Percentiles rank a stretch among this genome's conserved stretches.
Conservation (phyloP, 1,140 invertebrate genomes). For the Prorops nasuta region DNA sequence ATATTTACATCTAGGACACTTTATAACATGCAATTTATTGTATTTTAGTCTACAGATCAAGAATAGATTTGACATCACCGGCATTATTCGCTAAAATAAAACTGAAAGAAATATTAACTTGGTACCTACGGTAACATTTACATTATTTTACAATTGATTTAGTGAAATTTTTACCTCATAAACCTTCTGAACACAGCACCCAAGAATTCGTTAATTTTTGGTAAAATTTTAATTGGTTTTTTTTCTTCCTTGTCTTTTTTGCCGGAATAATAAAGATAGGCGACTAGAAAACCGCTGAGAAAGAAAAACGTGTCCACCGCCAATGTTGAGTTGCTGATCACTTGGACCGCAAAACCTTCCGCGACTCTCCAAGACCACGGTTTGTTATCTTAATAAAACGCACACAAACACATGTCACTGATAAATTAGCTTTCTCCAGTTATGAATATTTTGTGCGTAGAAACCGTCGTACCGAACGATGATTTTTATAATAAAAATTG, state of each 20-base stretch:
- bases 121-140: too few relatives aligned
- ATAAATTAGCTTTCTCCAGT: too few relatives aligned
- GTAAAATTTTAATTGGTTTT: constrained; percentile 26
- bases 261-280: constrained; percentile 41
- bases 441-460: too few relatives aligned
- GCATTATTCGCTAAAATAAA: too few relatives aligned
- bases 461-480: too few relatives aligned
- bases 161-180: constrained; percentile 42
- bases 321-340: constrained; percentile 47
- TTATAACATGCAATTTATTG: not conserved
- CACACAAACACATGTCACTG: too few relatives aligned
- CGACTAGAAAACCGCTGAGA: constrained; percentile 53
- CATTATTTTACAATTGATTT: too few relatives aligned
- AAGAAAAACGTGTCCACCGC: constrained; percentile 58
- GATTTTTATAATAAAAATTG: too few relatives aligned
- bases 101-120: too few relatives aligned
- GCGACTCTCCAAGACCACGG: constrained; percentile 30
- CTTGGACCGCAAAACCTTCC: constrained; percentile 39
- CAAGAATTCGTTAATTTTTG: constrained; percentile 38
- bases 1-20: too few relatives aligned
- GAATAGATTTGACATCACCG: too few relatives aligned
- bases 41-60: not conserved
- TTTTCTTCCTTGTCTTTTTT: constrained; percentile 29
- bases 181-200: constrained; percentile 43
- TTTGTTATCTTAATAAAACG: constrained; percentile 40